Conservation (phyloP, 1,140 invertebrate genomes). For the Myzus persicae region DNA sequence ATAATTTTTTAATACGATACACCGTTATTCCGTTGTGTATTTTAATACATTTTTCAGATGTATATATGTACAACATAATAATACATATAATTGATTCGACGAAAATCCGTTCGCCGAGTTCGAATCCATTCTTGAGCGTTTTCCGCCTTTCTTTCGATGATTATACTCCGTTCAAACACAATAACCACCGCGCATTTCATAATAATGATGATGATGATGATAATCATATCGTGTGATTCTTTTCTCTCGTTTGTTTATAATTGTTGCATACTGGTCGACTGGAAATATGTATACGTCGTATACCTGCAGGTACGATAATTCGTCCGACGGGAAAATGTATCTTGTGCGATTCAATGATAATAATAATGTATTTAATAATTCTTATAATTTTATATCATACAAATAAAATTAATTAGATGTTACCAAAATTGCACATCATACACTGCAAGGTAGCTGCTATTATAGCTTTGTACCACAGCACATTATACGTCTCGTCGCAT, state of each 20-base stretch:
- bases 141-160: background rate
- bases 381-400: background rate
- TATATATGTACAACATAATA: background rate
- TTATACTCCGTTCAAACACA: background rate
- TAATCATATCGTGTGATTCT: too few species aligned
- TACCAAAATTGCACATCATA: too few species aligned
- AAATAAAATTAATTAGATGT: background rate
- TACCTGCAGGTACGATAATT: too few species aligned
- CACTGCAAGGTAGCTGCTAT: too few species aligned
- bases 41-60: background rate
- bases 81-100: background rate
- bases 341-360: background rate
- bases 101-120: background rate
- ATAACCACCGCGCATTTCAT: too few species aligned
- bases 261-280: too few species aligned
- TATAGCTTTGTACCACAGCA: background rate
- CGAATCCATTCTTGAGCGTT: background rate
- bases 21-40: background rate
- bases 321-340: background rate
- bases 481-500: background rate
- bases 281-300: too few species aligned
- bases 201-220: too few species aligned
- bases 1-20: constrained; percentile 20
- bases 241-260: too few species aligned
- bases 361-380: too few species aligned